These are phyloP conservation scores for Drosophila mayri DNA, from an alignment of 1,140 invertebrate genomes.

Conservation along the genomic window DNA sequence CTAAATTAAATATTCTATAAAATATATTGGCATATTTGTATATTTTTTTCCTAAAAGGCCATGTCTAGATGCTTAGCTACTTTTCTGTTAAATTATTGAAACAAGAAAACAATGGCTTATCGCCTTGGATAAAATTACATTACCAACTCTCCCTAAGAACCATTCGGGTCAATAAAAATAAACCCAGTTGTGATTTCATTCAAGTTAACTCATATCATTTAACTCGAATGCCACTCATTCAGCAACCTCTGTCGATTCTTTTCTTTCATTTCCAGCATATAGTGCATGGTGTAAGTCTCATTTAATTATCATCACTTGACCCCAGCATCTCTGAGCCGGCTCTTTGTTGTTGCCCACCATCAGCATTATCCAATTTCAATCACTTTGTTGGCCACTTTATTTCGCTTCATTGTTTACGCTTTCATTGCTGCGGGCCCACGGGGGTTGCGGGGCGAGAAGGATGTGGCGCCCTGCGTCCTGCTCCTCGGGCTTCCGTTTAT, in stretches of 20 bases:
- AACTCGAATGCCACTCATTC: slow-evolving; percentile 1
- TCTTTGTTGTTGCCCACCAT: slow-evolving; percentile 41
- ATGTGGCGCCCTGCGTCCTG: not conserved
- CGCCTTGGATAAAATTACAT: not conserved
- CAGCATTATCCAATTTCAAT: slow-evolving; percentile 75
- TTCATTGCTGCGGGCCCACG: slow-evolving; percentile 34
- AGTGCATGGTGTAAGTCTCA: slow-evolving; percentile 5
- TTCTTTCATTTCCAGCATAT: not conserved
- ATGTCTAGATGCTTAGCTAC: not conserved
- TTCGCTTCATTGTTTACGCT: slow-evolving; percentile 68
- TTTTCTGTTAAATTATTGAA: not conserved
- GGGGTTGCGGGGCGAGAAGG: slow-evolving; percentile 23
- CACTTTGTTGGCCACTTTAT: slow-evolving; percentile 72
- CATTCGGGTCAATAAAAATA: not conserved
- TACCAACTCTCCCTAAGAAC: not conserved
- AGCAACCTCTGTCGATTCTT: not conserved
- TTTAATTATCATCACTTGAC: slow-evolving; percentile 38
- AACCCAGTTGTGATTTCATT: not conserved
- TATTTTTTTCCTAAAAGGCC: too few species aligned
- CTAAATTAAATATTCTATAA: too few species aligned
- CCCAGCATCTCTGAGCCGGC: not conserved
- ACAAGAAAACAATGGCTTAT: not conserved
- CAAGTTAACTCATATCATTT: slow-evolving; percentile 11
- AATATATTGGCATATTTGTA: not conserved
- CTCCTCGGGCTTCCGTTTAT: slow-evolving; percentile 37